A percentile compares a stretch with the other conserved stretches of the same genome.
These are phyloP conservation scores for Phalacrocorax aristotelis DNA, from an alignment of 2,113 vertebrate genomes.

Conservation along the genomic window DNA sequence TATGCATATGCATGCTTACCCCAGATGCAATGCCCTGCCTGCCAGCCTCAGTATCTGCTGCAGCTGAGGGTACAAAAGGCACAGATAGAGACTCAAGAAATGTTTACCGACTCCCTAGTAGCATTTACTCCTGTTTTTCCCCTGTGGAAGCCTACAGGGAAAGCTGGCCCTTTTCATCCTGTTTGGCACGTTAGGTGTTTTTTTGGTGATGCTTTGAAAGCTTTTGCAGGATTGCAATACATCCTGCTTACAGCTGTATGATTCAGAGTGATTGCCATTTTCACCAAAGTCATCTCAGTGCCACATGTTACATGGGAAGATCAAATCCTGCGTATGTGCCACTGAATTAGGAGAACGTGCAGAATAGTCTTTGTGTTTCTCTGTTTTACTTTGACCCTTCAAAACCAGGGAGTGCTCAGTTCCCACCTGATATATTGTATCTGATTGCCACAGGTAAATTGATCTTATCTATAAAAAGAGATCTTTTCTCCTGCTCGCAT, in stretches of 20 bases:
- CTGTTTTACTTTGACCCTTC: background rate
- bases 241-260: background rate
- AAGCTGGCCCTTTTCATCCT: background rate
- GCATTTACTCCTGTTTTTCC: background rate
- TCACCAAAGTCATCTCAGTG: background rate
- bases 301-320: background rate
- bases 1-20: background rate
- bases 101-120: background rate
- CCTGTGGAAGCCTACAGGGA: background rate
- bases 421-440: background rate
- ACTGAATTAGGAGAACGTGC: background rate
- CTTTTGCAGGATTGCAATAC: background rate
- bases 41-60: background rate
- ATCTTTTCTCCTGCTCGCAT: background rate
- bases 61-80: background rate
- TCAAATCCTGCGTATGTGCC: background rate
- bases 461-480: background rate
- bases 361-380: background rate
- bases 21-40: background rate
- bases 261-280: background rate
- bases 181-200: background rate
- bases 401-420: background rate
- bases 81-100: background rate
- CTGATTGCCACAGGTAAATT: constrained; percentile 1
- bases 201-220: background rate